phyloP scores from a whole-genome alignment of 2,888 invertebrate species.

The Drosophila bunnanda region DNA sequence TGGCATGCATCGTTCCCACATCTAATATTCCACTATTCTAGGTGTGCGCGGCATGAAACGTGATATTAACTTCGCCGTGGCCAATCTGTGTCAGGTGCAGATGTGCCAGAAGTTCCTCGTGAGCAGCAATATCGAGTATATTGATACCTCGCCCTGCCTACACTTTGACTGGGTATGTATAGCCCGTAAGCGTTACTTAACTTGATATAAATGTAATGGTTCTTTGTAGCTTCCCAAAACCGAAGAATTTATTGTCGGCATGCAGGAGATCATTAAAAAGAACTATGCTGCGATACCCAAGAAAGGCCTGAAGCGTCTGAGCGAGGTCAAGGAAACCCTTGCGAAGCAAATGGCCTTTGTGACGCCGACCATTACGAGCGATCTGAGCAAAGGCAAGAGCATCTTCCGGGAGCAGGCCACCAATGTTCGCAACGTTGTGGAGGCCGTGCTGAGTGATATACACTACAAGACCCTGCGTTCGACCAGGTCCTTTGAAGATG shows the following conservation, averaged over 20 bases:
- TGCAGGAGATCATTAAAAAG: slow-evolving; percentile 26
- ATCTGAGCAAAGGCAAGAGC: slow-evolving; percentile 50
- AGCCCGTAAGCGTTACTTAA: background rate
- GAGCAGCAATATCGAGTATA: slow-evolving; percentile 50
- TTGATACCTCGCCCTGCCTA: slow-evolving; percentile 60
- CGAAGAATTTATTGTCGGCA: slow-evolving; percentile 31
- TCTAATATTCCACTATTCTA: background rate
- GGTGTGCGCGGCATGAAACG: slow-evolving; percentile 65
- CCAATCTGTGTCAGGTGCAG: slow-evolving; percentile 55
- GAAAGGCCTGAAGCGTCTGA: slow-evolving; percentile 42
- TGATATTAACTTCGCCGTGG: slow-evolving; percentile 65
- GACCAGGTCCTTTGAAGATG: slow-evolving; percentile 58
- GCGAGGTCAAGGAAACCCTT: slow-evolving; percentile 42
- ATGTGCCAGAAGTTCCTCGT: slow-evolving; percentile 61
- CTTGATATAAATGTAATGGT: background rate
- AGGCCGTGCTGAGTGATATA: slow-evolving; percentile 56
- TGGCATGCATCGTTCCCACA: no score
- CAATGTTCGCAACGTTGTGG: slow-evolving; percentile 55
- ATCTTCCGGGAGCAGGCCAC: slow-evolving; percentile 52
- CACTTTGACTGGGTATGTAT: slow-evolving; percentile 36
- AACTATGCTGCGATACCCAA: slow-evolving; percentile 22
- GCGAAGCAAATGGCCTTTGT: slow-evolving; percentile 41
- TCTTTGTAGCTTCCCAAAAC: slow-evolving; percentile 53
- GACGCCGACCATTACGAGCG: slow-evolving; percentile 51
- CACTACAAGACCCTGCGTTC: slow-evolving; percentile 47